These are phyloP conservation scores for Eulemur mongoz DNA, from an alignment of 2,797 vertebrate species.

Conservation along the genomic window DNA sequence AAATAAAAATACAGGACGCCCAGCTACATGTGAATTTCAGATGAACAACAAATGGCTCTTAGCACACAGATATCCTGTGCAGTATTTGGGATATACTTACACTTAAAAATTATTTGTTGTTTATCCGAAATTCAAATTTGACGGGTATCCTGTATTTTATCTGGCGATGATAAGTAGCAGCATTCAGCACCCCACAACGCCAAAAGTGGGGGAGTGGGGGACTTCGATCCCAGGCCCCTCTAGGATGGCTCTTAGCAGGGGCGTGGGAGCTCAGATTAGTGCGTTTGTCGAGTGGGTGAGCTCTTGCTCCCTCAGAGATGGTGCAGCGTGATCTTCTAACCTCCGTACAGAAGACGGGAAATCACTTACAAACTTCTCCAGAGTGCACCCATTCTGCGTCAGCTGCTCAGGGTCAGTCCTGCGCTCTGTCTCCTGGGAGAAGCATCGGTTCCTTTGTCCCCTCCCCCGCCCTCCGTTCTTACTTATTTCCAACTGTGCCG, in stretches of 20 bases:
- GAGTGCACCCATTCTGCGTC: neutral
- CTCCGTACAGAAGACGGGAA: neutral
- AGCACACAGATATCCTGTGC: neutral
- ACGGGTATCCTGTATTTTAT: neutral
- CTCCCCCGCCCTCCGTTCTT: neutral
- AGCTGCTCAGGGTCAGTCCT: neutral
- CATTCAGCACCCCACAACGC: neutral
- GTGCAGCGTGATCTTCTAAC: neutral
- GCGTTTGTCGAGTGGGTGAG: neutral
- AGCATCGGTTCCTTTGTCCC: rapidly evolving
- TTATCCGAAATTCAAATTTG: neutral
- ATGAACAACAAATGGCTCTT: neutral
- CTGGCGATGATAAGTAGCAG: neutral
- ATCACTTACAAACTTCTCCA: too few species aligned
- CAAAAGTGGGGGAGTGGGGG: neutral
- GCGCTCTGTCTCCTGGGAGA: neutral
- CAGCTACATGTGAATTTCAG: neutral
- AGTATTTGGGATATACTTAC: neutral
- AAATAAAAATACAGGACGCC: neutral
- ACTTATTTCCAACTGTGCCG: neutral
- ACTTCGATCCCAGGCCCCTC: neutral
- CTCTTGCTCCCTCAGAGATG: neutral
- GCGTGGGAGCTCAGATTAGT: neutral
- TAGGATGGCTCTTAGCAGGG: neutral
- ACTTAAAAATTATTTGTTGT: neutral